These are phyloP conservation scores for Poicephalus meyeri DNA, from an alignment of 2,113 vertebrate species.

Conservation along the genomic window DNA sequence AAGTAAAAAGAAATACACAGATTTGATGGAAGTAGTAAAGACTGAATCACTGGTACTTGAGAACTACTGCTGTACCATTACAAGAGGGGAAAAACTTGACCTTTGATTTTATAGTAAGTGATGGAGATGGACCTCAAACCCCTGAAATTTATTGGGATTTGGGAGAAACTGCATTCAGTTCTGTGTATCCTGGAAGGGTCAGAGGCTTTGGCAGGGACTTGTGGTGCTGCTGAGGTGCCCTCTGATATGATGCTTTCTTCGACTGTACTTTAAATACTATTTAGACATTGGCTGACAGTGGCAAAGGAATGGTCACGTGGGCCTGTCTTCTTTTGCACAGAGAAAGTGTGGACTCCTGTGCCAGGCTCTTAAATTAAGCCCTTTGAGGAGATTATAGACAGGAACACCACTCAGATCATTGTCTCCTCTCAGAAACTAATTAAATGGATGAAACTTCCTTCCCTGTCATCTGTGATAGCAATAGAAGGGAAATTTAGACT, in stretches of 20 bases:
- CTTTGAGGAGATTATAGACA: not conserved
- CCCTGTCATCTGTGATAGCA: not conserved
- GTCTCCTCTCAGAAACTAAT: not conserved
- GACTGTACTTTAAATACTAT: not conserved
- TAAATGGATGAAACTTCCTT: not conserved
- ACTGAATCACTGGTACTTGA: accelerated
- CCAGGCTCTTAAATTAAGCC: not conserved
- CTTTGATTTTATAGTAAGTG: not conserved
- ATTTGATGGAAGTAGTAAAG: not conserved
- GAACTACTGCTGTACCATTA: not conserved
- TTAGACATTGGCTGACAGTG: not conserved
- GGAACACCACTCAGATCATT: not conserved
- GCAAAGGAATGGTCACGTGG: not conserved
- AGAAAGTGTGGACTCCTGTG: not conserved
- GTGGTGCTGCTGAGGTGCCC: not conserved
- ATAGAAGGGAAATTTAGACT: not conserved
- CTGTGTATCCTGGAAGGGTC: not conserved
- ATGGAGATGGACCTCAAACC: not conserved
- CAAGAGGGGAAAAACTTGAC: accelerated
- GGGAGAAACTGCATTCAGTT: not conserved
- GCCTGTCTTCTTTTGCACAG: not conserved
- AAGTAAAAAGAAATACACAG: not conserved
- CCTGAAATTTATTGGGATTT: not conserved
- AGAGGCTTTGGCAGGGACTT: not conserved
- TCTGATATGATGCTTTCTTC: not conserved